Evolutionary conservation across 2,113 vertebrate species (phyloP), one percentile per base, ranked within the genome.

Genomic region (Gnathonemus longibarbis): DNA sequence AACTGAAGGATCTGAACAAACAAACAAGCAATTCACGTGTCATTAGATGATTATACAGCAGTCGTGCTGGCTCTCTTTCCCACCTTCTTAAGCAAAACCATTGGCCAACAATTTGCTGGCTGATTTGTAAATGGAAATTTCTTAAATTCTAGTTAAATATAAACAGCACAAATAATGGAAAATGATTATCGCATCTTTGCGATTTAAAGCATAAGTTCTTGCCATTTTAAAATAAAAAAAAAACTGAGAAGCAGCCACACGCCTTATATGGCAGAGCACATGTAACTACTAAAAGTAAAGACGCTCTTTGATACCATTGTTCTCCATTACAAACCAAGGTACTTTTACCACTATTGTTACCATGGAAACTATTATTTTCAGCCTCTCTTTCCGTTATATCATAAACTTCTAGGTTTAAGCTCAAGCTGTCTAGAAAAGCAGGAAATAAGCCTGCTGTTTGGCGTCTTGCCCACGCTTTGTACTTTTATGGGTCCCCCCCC

Each of bases 401-500:
- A 53, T 56, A 87, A 87, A 87, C 49, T 53, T 87, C 17, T 53
- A 87, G 11, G 49, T 53, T 87, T 53, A 87, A 35, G 50, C 50
- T 35, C 15, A n/a, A 31, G 7, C 27, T 27, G n/a, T 87, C 50
- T 84, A 84, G 39, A 39, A 49, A 35, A 58, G 50, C 70, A 74
- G 77, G 94, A 94, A 94, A 94, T 92, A 90, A 91, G 89, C 91
- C 92, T 90, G 90, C 91, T 90, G 92, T 87, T 91, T 53, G 92
- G 91, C 93, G 92, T 77, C 85, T 48, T 89, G 24, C 90, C 77
- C 46, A 56, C 89, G 89, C 95, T 97, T 96, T 96, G 96, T 96
- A 95, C 92, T 96, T 97, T 96, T 95, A 97, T 90, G 91, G 93
- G 92, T 4, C 90, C 89, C 9, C 90, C 90, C 49, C 42, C 42